These are phyloP conservation scores for Bubo bubo DNA, from an alignment of 2,113 vertebrate genomes.

Conservation along the genomic window DNA sequence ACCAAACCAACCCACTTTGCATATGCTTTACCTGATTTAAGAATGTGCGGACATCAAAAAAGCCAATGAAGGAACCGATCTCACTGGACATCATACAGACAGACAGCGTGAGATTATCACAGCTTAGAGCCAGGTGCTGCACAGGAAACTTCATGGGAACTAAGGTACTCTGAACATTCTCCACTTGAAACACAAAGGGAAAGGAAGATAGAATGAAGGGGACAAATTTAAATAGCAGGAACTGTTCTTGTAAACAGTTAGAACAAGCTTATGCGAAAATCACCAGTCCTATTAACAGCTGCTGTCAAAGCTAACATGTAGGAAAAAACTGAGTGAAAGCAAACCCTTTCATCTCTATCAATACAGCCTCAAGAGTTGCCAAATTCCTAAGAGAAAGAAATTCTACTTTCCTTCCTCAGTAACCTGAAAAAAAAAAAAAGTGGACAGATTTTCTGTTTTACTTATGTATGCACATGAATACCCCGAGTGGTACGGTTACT, in stretches of 20 bases:
- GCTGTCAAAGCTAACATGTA: not conserved
- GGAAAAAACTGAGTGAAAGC: not conserved
- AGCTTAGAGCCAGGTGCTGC: conserved; percentile 90
- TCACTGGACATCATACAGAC: conserved; percentile 83
- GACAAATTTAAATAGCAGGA: not conserved
- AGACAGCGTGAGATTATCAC: conserved; percentile 90
- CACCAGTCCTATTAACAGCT: not conserved
- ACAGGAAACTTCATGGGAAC: conserved; percentile 81
- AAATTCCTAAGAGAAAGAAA: not conserved
- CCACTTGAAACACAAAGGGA: conserved; percentile 73
- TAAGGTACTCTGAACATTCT: conserved; percentile 74
- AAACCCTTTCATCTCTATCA: not conserved
- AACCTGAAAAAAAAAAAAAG: not conserved
- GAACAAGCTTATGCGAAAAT: not conserved
- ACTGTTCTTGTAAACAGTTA: not conserved
- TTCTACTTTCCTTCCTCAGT: not conserved
- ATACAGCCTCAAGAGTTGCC: not conserved
- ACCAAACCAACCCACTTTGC: not conserved
- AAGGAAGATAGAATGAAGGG: not conserved
- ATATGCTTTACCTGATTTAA: conserved; percentile 83
- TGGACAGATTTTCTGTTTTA: not conserved
- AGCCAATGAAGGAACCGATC: conserved; percentile 78
- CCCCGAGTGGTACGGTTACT: not conserved
- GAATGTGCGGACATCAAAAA: conserved; percentile 91
- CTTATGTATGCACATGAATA: not conserved